phyloP scores from a whole-genome alignment of 53 echinoderm and acorn worm species.

The Temnopleurus reevesii region DNA sequence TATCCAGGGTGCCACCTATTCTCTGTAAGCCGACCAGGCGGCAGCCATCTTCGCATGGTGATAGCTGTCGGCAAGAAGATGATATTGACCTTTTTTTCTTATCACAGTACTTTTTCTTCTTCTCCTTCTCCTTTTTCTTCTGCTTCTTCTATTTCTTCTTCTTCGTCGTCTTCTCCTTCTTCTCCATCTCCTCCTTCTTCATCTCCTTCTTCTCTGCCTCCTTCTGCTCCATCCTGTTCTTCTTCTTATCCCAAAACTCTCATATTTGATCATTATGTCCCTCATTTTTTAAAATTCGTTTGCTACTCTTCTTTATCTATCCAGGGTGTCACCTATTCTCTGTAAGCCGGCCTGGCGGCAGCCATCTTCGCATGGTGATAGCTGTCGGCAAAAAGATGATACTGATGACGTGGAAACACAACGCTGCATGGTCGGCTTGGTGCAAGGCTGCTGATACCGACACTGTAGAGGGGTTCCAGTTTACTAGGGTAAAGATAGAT shows the following conservation, averaged over 20 bases:
- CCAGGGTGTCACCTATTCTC: constrained; percentile 90
- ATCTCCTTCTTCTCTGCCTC: no score
- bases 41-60: constrained; percentile 92
- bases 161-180: no score
- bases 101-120: no score
- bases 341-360: constrained; percentile 89
- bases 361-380: constrained; percentile 92
- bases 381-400: constrained; percentile 88
- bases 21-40: constrained; percentile 91
- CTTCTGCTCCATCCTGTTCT: no score
- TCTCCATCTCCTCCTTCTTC: no score
- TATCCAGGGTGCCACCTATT: constrained; percentile 84
- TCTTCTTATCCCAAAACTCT: no score
- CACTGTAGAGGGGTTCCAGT: constrained; percentile 93
- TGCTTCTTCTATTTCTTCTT: no score
- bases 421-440: constrained; percentile 98
- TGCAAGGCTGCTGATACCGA: constrained; percentile 95
- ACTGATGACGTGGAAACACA: constrained; percentile 98
- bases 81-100: no score
- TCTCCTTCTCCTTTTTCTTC: no score
- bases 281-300: no score
- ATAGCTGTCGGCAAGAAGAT: constrained; percentile 91
- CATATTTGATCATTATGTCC: no score
- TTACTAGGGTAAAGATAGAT: constrained; percentile 91
- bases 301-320: not conserved